These are phyloP conservation scores for Falco concolor DNA, from an alignment of 2,797 vertebrate genomes.

Conservation along the genomic window DNA sequence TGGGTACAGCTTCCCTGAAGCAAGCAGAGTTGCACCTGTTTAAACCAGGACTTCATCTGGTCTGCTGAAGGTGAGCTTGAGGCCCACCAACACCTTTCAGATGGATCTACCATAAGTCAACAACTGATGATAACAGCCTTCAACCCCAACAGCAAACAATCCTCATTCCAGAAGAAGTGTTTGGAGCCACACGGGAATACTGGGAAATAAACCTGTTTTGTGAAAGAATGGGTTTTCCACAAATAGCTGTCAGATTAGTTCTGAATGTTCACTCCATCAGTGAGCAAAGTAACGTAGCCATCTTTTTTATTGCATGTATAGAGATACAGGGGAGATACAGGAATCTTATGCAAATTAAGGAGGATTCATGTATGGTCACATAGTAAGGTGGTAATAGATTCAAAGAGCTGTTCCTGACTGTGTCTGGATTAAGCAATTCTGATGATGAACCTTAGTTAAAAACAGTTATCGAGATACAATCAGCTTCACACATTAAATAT, in stretches of 20 bases:
- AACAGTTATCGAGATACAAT: slow-evolving; percentile 16
- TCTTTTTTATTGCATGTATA: background rate
- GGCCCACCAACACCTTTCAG: slow-evolving; percentile 52
- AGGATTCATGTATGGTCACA: background rate
- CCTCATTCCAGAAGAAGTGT: slow-evolving; percentile 24
- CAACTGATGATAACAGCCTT: slow-evolving; percentile 45
- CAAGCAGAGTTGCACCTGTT: slow-evolving; percentile 37
- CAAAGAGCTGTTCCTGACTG: background rate
- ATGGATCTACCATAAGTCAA: slow-evolving; percentile 60
- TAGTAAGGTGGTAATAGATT: slow-evolving; percentile 31
- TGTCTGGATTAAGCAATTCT: slow-evolving; percentile 20
- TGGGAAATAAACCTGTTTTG: background rate
- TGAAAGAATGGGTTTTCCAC: background rate
- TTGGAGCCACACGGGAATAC: background rate
- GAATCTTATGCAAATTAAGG: slow-evolving; percentile 22
- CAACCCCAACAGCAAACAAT: background rate
- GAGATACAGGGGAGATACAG: background rate
- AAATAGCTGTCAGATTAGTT: slow-evolving; percentile 20
- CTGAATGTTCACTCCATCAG: background rate
- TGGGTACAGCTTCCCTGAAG: slow-evolving; percentile 23
- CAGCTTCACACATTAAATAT: slow-evolving; percentile 19
- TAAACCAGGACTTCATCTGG: slow-evolving; percentile 19
- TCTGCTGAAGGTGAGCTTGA: slow-evolving; percentile 10
- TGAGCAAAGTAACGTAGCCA: background rate
- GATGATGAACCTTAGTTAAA: slow-evolving; percentile 37